A percentile compares a stretch with the other conserved stretches of the same genome.
Evolutionary conservation across 2,888 invertebrate species (phyloP).

Genomic region (Encarsia formosa): DNA sequence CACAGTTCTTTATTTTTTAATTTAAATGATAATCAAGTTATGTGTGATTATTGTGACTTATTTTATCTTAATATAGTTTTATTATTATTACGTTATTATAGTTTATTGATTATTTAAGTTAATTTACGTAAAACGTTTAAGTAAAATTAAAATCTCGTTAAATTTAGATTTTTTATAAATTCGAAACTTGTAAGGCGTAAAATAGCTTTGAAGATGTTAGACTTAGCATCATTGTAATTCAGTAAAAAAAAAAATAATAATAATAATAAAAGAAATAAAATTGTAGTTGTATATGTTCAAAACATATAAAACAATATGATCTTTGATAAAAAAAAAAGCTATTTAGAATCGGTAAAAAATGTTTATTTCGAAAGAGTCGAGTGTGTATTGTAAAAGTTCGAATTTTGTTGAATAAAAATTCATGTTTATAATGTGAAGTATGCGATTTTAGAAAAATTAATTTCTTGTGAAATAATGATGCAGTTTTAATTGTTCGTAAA

Average conservation of each 20-base stretch:
- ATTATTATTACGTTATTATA: too few species aligned
- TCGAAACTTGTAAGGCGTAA: constrained; percentile 19
- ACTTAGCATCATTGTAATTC: constrained; percentile 17
- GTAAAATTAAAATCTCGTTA: constrained; percentile 16
- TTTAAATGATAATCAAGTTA: constrained; percentile 16
- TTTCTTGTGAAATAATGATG: too few species aligned
- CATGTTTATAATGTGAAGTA: constrained; percentile 2
- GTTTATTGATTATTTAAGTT: too few species aligned
- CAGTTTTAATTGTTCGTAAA: too few species aligned
- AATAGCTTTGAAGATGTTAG: constrained; percentile 24
- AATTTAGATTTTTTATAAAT: constrained; percentile 18
- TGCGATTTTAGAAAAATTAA: not conserved
- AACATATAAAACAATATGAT: constrained; percentile 20
- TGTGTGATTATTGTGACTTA: constrained; percentile 25
- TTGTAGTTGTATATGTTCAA: constrained; percentile 19
- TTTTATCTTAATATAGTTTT: constrained; percentile 7
- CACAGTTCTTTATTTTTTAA: not conserved
- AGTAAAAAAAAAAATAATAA: constrained; percentile 2
- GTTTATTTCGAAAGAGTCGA: constrained; percentile 13
- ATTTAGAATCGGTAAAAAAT: constrained; percentile 14
- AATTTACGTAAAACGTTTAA: constrained; percentile 14
- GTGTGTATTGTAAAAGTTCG: constrained; percentile 8
- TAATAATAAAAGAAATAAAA: constrained; percentile 7
- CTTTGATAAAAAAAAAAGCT: constrained; percentile 6
- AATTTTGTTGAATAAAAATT: constrained; percentile 1